Conservation (phyloP, 2,888 invertebrate genomes). For the Aplocera efformata region DNA sequence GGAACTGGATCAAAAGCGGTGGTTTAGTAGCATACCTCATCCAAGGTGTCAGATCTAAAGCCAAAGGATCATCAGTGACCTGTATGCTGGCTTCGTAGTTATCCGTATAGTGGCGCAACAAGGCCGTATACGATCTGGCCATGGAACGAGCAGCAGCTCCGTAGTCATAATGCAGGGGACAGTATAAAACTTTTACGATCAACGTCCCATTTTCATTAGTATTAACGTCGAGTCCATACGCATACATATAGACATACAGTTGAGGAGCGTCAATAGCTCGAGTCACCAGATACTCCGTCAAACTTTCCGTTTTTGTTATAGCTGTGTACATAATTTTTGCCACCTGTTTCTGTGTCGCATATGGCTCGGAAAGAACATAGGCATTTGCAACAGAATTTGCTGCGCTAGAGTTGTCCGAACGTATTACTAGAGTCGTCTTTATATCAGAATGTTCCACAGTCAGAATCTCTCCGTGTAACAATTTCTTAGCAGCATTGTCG, state of each 20-base stretch:
- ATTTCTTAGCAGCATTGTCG: constrained; percentile 28
- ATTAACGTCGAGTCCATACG: constrained; percentile 58
- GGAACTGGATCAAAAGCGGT: constrained; percentile 54
- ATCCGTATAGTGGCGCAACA: constrained; percentile 54
- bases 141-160: constrained; percentile 56
- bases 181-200: constrained; percentile 57
- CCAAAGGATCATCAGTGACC: constrained; percentile 56
- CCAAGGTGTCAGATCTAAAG: constrained; percentile 53
- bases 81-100: constrained; percentile 51
- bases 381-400: constrained; percentile 50
- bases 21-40: constrained; percentile 39
- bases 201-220: constrained; percentile 24
- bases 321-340: constrained; percentile 49
- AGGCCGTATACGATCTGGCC: constrained; percentile 54
- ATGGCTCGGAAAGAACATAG: constrained; percentile 59
- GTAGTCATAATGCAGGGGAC: constrained; percentile 56
- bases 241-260: constrained; percentile 55
- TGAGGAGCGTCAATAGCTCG: constrained; percentile 66
- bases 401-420: constrained; percentile 38
- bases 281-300: constrained; percentile 57
- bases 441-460: constrained; percentile 47
- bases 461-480: constrained; percentile 44
- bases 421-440: constrained; percentile 48
- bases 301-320: constrained; percentile 46
- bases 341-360: constrained; percentile 35